A percentile compares a stretch with the other conserved stretches of the same genome.
Conservation (phyloP, 1,140 invertebrate species). For the Dendroctonus valens region DNA sequence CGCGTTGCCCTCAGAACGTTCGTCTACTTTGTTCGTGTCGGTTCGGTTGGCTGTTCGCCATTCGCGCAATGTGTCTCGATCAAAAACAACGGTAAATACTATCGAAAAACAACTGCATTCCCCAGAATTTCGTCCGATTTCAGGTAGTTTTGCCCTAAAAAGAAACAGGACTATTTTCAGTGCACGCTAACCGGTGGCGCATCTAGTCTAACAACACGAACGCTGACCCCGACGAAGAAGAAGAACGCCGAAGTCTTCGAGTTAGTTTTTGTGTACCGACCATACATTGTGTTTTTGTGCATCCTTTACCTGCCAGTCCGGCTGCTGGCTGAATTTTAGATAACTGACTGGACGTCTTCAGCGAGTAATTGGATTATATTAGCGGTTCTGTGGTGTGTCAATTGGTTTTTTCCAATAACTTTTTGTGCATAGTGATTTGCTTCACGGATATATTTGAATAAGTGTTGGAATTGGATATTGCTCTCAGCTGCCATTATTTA, state of each 20-base stretch:
- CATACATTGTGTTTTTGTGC: constrained; percentile 26
- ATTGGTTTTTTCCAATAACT: constrained; percentile 4
- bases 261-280: constrained; percentile 26
- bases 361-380: constrained; percentile 18
- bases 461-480: constrained; percentile 7
- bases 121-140: constrained; percentile 1
- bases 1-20: constrained; percentile 27
- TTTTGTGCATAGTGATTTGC: constrained; percentile 16
- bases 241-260: constrained; percentile 12
- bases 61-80: background rate
- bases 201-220: constrained; percentile 7
- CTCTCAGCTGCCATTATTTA: background rate
- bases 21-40: constrained; percentile 7
- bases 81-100: constrained; percentile 21
- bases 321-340: background rate
- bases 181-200: background rate
- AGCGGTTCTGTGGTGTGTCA: constrained; percentile 15
- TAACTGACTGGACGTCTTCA: constrained; percentile 11
- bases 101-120: background rate
- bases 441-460: background rate
- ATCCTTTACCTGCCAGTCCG: background rate
- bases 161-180: too few species aligned
- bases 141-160: background rate
- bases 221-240: constrained; percentile 21
- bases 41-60: background rate